Conservation (phyloP, 2,888 invertebrate genomes). For the Cartodere bifasciata region DNA sequence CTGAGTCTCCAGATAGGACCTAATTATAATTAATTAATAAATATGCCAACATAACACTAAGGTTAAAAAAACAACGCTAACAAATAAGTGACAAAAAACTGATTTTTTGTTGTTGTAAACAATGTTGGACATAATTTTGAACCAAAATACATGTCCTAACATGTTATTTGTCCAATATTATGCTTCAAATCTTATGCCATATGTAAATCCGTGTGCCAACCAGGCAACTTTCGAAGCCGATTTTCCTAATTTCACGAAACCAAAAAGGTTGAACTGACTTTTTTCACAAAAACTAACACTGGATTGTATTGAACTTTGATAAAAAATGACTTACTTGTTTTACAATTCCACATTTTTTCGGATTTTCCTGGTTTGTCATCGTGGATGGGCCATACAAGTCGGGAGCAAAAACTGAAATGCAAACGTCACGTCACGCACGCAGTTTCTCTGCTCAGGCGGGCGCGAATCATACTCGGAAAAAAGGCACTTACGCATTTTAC, state of each 20-base stretch:
- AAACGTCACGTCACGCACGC: too few species aligned
- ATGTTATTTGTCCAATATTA: conserved; percentile 23
- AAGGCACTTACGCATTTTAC: too few species aligned
- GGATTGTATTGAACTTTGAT: conserved; percentile 1
- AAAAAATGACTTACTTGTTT: conserved; percentile 42
- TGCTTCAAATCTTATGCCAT: conserved; percentile 13
- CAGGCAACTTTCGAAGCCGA: conserved; percentile 19
- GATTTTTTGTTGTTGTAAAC: conserved; percentile 1
- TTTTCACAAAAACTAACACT: background rate
- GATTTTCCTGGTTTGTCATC: conserved; percentile 37
- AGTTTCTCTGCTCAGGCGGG: too few species aligned
- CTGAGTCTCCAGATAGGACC: conserved; percentile 93
- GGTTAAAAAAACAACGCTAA: conserved; percentile 1
- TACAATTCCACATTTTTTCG: conserved; percentile 43
- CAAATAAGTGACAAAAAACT: conserved; percentile 9
- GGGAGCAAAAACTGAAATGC: conserved; percentile 11
- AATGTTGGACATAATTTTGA: conserved; percentile 7
- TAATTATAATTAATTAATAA: too few species aligned
- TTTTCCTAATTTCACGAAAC: background rate
- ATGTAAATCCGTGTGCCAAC: conserved; percentile 26
- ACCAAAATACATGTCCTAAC: conserved; percentile 23
- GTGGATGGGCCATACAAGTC: conserved; percentile 37
- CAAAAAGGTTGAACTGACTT: background rate
- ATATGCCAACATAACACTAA: conserved; percentile 11
- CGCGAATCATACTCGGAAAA: too few species aligned